phyloP scores from a whole-genome alignment of 2,888 invertebrate species.

The Adela reaumurella region DNA sequence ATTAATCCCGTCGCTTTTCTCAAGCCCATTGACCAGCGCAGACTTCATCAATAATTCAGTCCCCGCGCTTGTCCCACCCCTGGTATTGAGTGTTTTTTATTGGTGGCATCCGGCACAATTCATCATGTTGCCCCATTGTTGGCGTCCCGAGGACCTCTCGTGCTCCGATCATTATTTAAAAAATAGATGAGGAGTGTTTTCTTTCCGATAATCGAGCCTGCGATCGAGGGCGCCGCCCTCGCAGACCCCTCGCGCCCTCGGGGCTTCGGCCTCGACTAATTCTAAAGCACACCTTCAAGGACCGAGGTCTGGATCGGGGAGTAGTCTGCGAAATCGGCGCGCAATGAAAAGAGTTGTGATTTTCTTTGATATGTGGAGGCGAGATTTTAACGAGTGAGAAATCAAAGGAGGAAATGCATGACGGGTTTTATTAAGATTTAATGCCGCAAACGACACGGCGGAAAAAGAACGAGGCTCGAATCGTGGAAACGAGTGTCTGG shows the following conservation, averaged over 20 bases:
- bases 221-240: constrained; percentile 45
- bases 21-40: too few species aligned
- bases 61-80: not conserved
- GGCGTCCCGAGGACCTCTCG: constrained; percentile 21
- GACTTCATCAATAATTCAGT: not conserved
- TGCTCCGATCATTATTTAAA: constrained; percentile 53
- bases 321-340: constrained; percentile 27
- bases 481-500: not conserved
- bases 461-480: constrained; percentile 38
- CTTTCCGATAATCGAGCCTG: constrained; percentile 53
- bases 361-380: constrained; percentile 52
- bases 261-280: not conserved
- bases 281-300: not conserved
- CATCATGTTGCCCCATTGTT: constrained; percentile 41
- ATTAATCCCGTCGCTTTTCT: too few species aligned
- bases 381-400: constrained; percentile 52
- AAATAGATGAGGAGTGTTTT: constrained; percentile 56
- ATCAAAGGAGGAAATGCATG: constrained; percentile 54
- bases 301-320: too few species aligned
- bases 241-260: constrained; percentile 25
- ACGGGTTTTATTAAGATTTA: constrained; percentile 56
- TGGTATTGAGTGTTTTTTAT: constrained; percentile 19
- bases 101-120: constrained; percentile 39
- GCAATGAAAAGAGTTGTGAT: constrained; percentile 54
- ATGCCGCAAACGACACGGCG: constrained; percentile 50